phyloP scores from a whole-genome alignment of 1,140 invertebrate species.

The Dendrolimus punctatus region DNA sequence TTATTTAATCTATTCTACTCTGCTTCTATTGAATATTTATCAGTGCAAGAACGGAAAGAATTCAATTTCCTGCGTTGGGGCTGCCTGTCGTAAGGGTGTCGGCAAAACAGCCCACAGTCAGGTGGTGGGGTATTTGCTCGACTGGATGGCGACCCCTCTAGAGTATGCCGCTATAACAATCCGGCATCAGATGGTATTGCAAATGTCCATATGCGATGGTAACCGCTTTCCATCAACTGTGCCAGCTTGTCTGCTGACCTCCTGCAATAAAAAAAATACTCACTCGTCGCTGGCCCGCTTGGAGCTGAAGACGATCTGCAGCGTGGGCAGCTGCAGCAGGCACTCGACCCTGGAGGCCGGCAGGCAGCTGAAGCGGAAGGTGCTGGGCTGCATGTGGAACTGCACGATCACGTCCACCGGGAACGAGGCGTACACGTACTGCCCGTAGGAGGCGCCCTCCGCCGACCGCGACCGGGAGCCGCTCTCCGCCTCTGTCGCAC shows the following conservation, averaged over 20 bases:
- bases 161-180: no score
- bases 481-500: conserved; percentile 21
- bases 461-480: conserved; percentile 18
- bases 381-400: conserved; percentile 97
- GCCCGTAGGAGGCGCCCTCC: conserved; percentile 75
- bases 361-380: conserved; percentile 95
- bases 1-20: no score
- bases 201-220: no score
- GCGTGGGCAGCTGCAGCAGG: conserved; percentile 94
- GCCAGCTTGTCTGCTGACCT: background rate
- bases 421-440: conserved; percentile 93
- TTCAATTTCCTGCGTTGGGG: no score
- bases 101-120: no score
- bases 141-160: no score
- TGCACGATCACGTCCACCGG: conserved; percentile 99
- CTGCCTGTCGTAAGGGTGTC: no score
- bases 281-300: conserved; percentile 86
- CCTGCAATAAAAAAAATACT: conserved; percentile 14
- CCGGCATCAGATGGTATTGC: no score
- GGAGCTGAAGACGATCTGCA: conserved; percentile 94
- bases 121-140: no score
- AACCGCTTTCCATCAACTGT: no score
- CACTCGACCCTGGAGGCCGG: conserved; percentile 97
- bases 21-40: no score
- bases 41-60: no score